phyloP scores from a whole-genome alignment of 2,797 vertebrate species.

The Scarus forsteni region DNA sequence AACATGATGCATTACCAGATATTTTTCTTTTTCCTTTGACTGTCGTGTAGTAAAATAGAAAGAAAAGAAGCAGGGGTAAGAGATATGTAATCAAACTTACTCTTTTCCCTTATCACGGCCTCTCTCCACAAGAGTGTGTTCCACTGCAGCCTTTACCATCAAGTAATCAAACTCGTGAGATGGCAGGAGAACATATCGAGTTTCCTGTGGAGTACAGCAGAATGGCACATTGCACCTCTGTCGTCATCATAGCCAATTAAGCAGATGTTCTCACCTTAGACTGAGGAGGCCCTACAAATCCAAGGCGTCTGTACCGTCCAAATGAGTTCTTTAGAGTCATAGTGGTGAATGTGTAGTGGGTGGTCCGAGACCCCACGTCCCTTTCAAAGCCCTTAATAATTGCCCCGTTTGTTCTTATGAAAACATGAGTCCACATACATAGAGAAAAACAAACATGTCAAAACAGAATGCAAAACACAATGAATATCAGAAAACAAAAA shows the following conservation, averaged over 20 bases:
- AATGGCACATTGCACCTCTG: fast-evolving
- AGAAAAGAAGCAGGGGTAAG: background rate
- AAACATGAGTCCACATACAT: background rate
- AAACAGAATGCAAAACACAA: background rate
- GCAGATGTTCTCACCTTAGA: conserved; percentile 48
- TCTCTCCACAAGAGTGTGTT: conserved; percentile 50
- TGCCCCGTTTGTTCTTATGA: conserved; percentile 85
- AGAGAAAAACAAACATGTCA: background rate
- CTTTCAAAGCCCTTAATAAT: conserved; percentile 80
- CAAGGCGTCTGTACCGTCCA: conserved; percentile 57
- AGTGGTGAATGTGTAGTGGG: conserved; percentile 88
- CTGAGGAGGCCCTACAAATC: conserved; percentile 75
- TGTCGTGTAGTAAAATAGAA: too few relatives aligned
- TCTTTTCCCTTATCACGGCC: conserved; percentile 67
- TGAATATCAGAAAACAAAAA: too few relatives aligned
- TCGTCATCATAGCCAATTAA: fast-evolving
- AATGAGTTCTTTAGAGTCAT: conserved; percentile 88
- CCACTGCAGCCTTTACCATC: conserved; percentile 81
- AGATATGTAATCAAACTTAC: conserved; percentile 40
- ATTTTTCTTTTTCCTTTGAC: too few relatives aligned
- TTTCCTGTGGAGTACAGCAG: conserved; percentile 77
- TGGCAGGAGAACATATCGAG: conserved; percentile 84
- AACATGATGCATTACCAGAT: too few relatives aligned
- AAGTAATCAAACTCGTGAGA: conserved; percentile 87
- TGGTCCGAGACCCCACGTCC: conserved; percentile 86